Conservation (phyloP, 1,140 invertebrate species). For the Cryptotermes secundus region DNA sequence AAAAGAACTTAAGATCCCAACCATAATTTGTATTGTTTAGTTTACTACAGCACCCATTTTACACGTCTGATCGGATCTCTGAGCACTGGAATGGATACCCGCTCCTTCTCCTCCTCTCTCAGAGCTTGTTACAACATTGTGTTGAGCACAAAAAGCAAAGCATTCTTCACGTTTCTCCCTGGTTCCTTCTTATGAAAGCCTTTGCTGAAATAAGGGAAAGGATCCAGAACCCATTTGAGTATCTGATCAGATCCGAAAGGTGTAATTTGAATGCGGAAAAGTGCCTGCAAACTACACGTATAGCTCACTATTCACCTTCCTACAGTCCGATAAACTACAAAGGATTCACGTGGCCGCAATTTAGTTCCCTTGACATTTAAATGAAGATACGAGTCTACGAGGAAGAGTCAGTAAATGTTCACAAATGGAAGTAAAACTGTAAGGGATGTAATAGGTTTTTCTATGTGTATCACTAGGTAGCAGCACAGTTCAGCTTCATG, state of each 20-base stretch:
- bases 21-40: constrained; percentile 15
- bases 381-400: too few relatives aligned
- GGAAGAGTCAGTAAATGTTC: too few relatives aligned
- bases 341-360: background rate
- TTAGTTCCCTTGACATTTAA: background rate
- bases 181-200: background rate
- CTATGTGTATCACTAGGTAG: too few relatives aligned
- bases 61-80: background rate
- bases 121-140: background rate
- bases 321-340: background rate
- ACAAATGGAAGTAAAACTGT: too few relatives aligned
- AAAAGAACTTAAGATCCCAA: background rate
- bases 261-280: background rate
- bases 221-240: background rate
- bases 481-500: too few relatives aligned
- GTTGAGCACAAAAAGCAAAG: background rate
- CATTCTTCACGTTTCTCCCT: background rate
- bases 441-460: too few relatives aligned
- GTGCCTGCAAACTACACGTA: background rate
- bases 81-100: background rate
- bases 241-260: background rate
- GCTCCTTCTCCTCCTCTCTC: background rate
- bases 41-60: background rate
- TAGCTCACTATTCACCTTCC: background rate
- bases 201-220: background rate